Conservation (phyloP, 1,140 invertebrate species). For the Doryteuthis pealeii region DNA sequence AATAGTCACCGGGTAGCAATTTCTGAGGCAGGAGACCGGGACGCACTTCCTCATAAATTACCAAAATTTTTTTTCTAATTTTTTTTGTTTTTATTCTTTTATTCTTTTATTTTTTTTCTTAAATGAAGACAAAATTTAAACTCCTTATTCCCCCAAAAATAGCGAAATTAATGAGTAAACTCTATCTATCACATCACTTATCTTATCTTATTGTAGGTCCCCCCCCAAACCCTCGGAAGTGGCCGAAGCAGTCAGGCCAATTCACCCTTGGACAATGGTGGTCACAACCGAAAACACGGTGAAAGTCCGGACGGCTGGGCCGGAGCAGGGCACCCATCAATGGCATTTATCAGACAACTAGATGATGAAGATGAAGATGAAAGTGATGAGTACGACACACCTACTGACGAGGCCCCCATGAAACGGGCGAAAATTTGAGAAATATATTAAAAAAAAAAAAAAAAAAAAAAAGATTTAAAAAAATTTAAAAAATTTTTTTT, state of each 20-base stretch:
- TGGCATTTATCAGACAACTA: not conserved
- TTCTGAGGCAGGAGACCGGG: no score
- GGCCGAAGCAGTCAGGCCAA: not conserved
- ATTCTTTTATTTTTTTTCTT: not conserved
- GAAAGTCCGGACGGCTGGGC: not conserved
- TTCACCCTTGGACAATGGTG: not conserved
- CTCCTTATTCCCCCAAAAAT: not conserved
- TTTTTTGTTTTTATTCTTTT: not conserved
- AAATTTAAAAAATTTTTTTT: no score
- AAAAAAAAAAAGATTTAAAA: no score
- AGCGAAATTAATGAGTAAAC: not conserved
- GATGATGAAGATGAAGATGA: not conserved
- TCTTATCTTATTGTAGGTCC: conserved; percentile 5
- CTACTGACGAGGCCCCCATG: not conserved
- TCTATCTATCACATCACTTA: not conserved
- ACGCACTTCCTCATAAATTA: no score
- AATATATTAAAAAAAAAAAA: no score
- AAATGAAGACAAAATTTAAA: no score
- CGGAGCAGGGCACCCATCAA: not conserved
- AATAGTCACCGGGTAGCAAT: no score
- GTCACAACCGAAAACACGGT: not conserved
- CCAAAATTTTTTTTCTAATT: no score
- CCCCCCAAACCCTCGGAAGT: conserved; percentile 1
- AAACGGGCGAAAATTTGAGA: not conserved
- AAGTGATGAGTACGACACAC: not conserved